Percentiles rank a stretch among this genome's conserved stretches.
phyloP scores from a whole-genome alignment of 2,797 vertebrate species.

The Euthynnus affinis region DNA sequence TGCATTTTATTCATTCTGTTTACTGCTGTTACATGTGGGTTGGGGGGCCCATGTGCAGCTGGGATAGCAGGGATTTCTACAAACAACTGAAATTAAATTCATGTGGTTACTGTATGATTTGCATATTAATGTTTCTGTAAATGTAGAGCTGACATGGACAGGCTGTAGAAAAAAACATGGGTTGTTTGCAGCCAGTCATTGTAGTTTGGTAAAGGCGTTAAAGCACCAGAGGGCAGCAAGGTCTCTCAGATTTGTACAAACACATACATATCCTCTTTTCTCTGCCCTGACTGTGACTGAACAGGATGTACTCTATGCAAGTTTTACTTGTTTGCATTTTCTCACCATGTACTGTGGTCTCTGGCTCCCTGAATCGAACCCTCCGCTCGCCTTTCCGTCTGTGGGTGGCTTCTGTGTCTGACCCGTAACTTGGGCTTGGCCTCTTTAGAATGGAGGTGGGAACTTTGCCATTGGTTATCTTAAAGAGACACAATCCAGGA shows the following conservation, averaged over 20 bases:
- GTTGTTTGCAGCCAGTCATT: neutral
- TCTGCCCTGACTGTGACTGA: neutral
- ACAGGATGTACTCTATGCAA: neutral
- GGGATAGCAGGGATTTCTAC: constrained; percentile 3
- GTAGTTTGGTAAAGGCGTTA: neutral
- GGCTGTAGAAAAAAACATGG: neutral
- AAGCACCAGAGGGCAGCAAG: constrained; percentile 47
- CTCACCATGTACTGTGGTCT: constrained; percentile 90
- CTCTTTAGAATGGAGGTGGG: constrained; percentile 93
- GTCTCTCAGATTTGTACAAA: constrained; percentile 28
- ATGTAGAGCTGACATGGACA: neutral
- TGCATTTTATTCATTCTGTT: constrained; percentile 53
- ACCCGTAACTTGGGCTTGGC: constrained; percentile 65
- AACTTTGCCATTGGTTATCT: constrained; percentile 80
- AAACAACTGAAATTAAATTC: constrained; percentile 2
- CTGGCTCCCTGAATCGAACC: constrained; percentile 94
- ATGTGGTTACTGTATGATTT: constrained; percentile 5
- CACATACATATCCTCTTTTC: neutral
- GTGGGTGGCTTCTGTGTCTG: constrained; percentile 69
- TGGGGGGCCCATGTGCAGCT: constrained; percentile 17
- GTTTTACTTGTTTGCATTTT: neutral
- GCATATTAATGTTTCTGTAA: neutral
- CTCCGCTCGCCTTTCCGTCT: constrained; percentile 86
- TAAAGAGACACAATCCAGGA: constrained; percentile 25
- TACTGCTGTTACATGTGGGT: constrained; percentile 33